These are phyloP conservation scores for Caretta caretta DNA, from an alignment of 2,113 vertebrate genomes.

Conservation along the genomic window DNA sequence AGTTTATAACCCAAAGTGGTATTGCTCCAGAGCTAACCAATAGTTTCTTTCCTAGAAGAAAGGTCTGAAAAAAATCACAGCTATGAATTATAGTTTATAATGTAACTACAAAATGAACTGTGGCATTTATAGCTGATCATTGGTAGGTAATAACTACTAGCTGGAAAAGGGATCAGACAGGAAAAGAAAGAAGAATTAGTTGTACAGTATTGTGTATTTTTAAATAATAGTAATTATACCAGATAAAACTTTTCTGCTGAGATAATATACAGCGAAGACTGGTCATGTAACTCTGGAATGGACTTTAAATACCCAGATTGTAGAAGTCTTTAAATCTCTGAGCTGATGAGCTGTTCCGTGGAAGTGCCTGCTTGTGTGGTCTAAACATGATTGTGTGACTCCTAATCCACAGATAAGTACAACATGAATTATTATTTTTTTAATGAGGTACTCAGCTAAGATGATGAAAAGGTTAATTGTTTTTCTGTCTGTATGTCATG, in stretches of 20 bases:
- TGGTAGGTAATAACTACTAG: background rate
- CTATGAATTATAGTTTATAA: background rate
- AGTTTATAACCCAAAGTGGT: background rate
- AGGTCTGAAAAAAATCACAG: background rate
- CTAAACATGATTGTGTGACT: background rate
- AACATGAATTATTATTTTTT: background rate
- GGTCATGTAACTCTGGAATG: background rate
- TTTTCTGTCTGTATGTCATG: background rate
- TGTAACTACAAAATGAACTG: accelerated
- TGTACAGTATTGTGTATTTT: background rate
- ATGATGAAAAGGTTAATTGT: background rate
- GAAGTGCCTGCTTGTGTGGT: background rate
- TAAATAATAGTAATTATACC: background rate
- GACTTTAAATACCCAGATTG: background rate
- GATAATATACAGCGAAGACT: background rate
- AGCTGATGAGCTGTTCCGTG: background rate
- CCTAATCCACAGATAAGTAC: background rate
- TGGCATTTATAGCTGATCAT: background rate
- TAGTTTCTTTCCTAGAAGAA: background rate
- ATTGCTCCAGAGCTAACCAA: background rate
- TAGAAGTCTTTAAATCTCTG: conserved; percentile 5
- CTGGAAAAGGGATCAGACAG: background rate
- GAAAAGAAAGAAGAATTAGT: background rate
- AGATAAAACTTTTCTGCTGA: background rate
- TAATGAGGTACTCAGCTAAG: background rate